Percentiles rank a stretch among this genome's conserved stretches.
Conservation (phyloP, 2,888 invertebrate species). For the Drepanosiphum platanoidis region DNA sequence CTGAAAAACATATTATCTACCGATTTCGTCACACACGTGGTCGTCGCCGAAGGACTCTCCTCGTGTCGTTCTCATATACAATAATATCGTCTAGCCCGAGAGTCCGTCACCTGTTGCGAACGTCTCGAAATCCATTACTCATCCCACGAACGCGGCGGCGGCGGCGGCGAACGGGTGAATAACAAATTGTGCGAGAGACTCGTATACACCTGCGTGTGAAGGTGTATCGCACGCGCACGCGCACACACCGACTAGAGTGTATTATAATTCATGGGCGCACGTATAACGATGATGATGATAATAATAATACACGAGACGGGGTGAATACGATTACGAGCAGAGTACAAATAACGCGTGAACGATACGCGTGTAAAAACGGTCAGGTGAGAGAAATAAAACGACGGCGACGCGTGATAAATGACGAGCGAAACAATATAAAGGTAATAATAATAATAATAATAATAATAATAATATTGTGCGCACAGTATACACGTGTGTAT, state of each 20-base stretch:
- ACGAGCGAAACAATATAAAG: constrained; percentile 50
- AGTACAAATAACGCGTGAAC: constrained; percentile 46
- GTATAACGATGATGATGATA: constrained; percentile 4
- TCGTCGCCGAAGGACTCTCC: no score
- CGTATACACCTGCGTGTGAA: constrained; percentile 15
- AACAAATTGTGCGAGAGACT: constrained; percentile 51
- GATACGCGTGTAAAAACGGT: constrained; percentile 29
- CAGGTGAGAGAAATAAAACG: constrained; percentile 61
- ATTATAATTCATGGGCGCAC: constrained; percentile 6
- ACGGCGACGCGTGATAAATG: constrained; percentile 55
- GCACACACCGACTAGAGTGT: not conserved
- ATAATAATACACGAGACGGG: constrained; percentile 33
- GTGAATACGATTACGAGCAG: constrained; percentile 52
- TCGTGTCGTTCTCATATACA: no score
- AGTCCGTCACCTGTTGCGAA: constrained; percentile 42
- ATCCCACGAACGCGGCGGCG: constrained; percentile 14
- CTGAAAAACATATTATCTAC: no score
- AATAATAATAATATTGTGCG: constrained; percentile 54
- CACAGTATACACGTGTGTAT: not conserved
- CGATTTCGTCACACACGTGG: no score
- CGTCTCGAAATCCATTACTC: constrained; percentile 39
- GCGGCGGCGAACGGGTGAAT: constrained; percentile 42
- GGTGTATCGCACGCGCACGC: not conserved
- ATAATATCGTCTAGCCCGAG: no score
- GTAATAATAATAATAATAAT: constrained; percentile 45